Conservation (phyloP, 2,888 invertebrate genomes). For the Melinaea marsaeus region DNA sequence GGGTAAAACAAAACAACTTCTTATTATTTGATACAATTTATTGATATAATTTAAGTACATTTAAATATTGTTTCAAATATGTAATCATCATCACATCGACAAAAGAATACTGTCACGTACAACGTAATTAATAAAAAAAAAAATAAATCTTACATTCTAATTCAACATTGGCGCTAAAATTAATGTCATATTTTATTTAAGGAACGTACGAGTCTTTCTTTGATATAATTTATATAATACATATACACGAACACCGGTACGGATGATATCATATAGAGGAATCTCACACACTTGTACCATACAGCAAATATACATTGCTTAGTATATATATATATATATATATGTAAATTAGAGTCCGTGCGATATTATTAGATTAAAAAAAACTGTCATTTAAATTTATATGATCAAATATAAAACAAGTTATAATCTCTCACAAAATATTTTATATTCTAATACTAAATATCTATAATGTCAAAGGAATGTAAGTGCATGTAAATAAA, state of each 20-base stretch:
- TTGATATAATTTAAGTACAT: constrained; percentile 43
- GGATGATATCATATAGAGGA: constrained; percentile 1
- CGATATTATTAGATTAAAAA: too few species aligned
- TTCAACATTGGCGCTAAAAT: constrained; percentile 29
- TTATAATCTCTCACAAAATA: constrained; percentile 19
- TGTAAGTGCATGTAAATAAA: constrained; percentile 16
- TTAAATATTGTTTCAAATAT: constrained; percentile 37
- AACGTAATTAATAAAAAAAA: constrained; percentile 19
- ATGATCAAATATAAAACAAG: constrained; percentile 10
- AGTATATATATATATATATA: too few species aligned
- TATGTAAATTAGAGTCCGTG: too few species aligned
- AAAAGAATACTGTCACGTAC: constrained; percentile 30
- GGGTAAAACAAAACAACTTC: constrained; percentile 17
- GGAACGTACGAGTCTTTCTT: constrained; percentile 34
- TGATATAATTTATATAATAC: constrained; percentile 24
- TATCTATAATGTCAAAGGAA: constrained; percentile 13
- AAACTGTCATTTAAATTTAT: too few species aligned
- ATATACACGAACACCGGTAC: constrained; percentile 17
- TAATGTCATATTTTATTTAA: constrained; percentile 28
- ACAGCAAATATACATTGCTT: constrained; percentile 1
- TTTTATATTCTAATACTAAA: constrained; percentile 17
- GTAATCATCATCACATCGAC: constrained; percentile 32
- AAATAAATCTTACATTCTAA: constrained; percentile 26
- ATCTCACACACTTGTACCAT: constrained; percentile 9
- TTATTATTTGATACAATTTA: constrained; percentile 40